A percentile compares a stretch with the other conserved stretches of the same genome.
Conservation (phyloP, 2,888 invertebrate genomes). For the Dasypogon diadema region DNA sequence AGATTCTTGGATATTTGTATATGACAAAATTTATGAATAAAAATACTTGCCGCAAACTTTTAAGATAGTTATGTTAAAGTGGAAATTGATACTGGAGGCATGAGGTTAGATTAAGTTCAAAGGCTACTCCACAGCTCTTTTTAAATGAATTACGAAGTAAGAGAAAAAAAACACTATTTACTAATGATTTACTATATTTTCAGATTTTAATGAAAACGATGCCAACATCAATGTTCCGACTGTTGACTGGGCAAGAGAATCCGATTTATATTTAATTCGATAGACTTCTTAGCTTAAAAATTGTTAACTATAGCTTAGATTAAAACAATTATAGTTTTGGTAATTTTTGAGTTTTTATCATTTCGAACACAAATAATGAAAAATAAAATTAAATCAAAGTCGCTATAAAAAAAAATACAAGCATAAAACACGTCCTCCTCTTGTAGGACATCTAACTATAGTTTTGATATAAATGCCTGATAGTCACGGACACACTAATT, state of each 20-base stretch:
- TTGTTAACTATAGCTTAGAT: slow-evolving; percentile 51
- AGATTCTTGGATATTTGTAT: too few relatives aligned
- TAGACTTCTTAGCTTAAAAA: slow-evolving; percentile 44
- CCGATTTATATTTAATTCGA: slow-evolving; percentile 93
- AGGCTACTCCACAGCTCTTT: too few relatives aligned
- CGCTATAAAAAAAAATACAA: slow-evolving; percentile 15
- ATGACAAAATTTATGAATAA: too few relatives aligned
- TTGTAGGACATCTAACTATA: slow-evolving; percentile 43
- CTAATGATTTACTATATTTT: too few relatives aligned
- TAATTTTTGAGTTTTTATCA: slow-evolving; percentile 10
- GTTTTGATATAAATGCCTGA: slow-evolving; percentile 50
- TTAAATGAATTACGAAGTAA: too few relatives aligned
- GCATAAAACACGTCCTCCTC: slow-evolving; percentile 45
- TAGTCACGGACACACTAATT: slow-evolving; percentile 47
- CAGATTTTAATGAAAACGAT: slow-evolving; percentile 99
- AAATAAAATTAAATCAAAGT: slow-evolving; percentile 8
- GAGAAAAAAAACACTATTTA: too few relatives aligned
- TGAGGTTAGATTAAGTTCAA: too few relatives aligned
- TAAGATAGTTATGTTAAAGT: too few relatives aligned
- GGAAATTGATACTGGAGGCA: too few relatives aligned
- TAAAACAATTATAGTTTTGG: slow-evolving; percentile 24
- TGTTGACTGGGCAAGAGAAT: slow-evolving; percentile 98
- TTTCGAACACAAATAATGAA: slow-evolving; percentile 14
- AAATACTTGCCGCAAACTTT: too few relatives aligned
- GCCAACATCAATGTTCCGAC: slow-evolving; percentile 99